These are phyloP conservation scores for Eciton burchellii DNA, from an alignment of 1,140 invertebrate species.

Conservation along the genomic window DNA sequence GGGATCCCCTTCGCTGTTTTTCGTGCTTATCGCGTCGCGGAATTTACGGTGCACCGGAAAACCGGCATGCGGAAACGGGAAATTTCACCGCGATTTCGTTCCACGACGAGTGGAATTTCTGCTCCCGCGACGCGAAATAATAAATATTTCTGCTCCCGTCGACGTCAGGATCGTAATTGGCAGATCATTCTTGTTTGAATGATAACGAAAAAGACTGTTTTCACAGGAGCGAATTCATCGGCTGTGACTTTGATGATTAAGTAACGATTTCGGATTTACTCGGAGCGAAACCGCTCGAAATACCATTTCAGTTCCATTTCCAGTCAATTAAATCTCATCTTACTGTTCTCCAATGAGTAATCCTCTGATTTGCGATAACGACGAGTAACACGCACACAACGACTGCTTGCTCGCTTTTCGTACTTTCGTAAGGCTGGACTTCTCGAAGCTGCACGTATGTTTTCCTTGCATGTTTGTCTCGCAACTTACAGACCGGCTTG, in stretches of 20 bases:
- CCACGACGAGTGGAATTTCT: background rate
- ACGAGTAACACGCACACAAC: too few relatives aligned
- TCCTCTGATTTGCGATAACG: too few relatives aligned
- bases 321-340: too few relatives aligned
- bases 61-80: background rate
- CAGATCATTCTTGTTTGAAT: too few relatives aligned
- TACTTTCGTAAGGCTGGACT: constrained; percentile 44
- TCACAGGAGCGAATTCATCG: background rate
- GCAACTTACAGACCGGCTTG: constrained; percentile 45
- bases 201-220: background rate
- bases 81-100: constrained; percentile 6
- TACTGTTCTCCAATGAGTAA: too few relatives aligned
- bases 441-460: constrained; percentile 42
- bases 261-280: background rate
- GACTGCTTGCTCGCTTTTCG: too few relatives aligned
- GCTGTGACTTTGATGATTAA: background rate
- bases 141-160: too few relatives aligned
- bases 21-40: constrained; percentile 42
- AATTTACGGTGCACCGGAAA: background rate
- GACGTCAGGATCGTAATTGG: background rate
- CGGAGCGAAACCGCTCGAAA: too few relatives aligned
- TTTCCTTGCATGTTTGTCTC: constrained; percentile 50
- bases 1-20: constrained; percentile 4
- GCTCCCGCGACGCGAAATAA: background rate
- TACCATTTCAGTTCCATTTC: too few relatives aligned